These are phyloP conservation scores for Ispidina picta DNA, from an alignment of 2,797 vertebrate genomes.

Conservation along the genomic window DNA sequence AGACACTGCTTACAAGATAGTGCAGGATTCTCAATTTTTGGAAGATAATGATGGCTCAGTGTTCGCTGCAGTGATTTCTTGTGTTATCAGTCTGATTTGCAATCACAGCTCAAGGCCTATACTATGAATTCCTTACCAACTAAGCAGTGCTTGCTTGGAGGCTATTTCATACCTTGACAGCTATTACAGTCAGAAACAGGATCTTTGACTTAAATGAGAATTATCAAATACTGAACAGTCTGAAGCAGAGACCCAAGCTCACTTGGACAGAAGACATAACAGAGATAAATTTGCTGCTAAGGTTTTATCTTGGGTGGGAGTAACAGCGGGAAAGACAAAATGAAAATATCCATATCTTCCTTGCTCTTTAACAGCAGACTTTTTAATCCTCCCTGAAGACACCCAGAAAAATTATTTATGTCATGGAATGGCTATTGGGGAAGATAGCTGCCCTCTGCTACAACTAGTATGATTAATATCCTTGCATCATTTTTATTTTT, in stretches of 20 bases:
- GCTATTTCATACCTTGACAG: conserved; percentile 42
- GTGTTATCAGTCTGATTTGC: not conserved
- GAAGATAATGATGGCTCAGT: not conserved
- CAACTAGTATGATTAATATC: conserved; percentile 28
- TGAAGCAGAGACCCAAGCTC: conserved; percentile 29
- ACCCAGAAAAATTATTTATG: not conserved
- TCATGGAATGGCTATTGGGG: not conserved
- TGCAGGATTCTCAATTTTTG: not conserved
- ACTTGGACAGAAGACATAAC: conserved; percentile 61
- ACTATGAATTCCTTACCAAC: not conserved
- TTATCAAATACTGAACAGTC: not conserved
- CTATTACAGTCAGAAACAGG: not conserved
- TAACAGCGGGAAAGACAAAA: conserved; percentile 49
- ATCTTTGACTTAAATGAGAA: conserved; percentile 34
- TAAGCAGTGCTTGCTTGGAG: not conserved
- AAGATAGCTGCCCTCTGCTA: conserved; percentile 53
- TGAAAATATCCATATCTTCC: conserved; percentile 34
- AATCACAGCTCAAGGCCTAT: conserved; percentile 6
- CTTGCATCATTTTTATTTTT: not conserved
- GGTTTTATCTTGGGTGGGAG: conserved; percentile 37
- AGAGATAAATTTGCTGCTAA: conserved; percentile 64
- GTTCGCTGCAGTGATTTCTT: conserved; percentile 2
- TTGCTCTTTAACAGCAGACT: conserved; percentile 31
- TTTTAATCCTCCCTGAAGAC: conserved; percentile 42
- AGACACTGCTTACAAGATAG: not conserved